phyloP scores from a whole-genome alignment of 2,113 vertebrate species.

The Esox niger region DNA sequence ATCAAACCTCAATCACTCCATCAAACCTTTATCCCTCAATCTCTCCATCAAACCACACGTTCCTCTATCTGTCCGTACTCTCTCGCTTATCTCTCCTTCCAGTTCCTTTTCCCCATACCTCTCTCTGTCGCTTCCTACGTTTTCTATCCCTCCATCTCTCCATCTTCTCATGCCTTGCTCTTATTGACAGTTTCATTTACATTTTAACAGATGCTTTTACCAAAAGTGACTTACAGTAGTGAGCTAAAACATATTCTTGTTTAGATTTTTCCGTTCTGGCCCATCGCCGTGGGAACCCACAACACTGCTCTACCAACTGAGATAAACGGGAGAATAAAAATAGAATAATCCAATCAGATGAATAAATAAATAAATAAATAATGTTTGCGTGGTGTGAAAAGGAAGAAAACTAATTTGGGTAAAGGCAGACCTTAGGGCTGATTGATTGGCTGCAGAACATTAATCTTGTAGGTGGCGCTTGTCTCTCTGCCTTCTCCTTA shows the following conservation, averaged over 20 bases:
- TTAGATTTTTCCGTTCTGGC: too few relatives aligned
- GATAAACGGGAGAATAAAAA: constrained; percentile 4
- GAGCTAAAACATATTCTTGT: too few relatives aligned
- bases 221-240: too few relatives aligned
- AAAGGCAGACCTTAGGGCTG: constrained; percentile 32
- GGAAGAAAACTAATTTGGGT: constrained; percentile 39
- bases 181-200: too few relatives aligned
- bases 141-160: constrained; percentile 39
- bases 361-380: constrained; percentile 50
- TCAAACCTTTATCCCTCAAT: too few relatives aligned
- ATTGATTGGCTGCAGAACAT: constrained; percentile 44
- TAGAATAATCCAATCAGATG: constrained; percentile 27
- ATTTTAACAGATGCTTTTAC: too few relatives aligned
- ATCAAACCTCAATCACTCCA: too few relatives aligned
- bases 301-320: background rate
- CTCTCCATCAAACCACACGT: too few relatives aligned
- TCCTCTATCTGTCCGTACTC: too few relatives aligned
- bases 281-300: too few relatives aligned
- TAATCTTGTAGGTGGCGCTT: constrained; percentile 40
- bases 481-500: constrained; percentile 17
- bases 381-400: constrained; percentile 16
- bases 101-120: too few relatives aligned
- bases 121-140: constrained; percentile 32
- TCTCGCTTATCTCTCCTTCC: too few relatives aligned
- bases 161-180: constrained; percentile 5